Conservation (phyloP, 2,888 invertebrate genomes). For the Amphipyra berbera region DNA sequence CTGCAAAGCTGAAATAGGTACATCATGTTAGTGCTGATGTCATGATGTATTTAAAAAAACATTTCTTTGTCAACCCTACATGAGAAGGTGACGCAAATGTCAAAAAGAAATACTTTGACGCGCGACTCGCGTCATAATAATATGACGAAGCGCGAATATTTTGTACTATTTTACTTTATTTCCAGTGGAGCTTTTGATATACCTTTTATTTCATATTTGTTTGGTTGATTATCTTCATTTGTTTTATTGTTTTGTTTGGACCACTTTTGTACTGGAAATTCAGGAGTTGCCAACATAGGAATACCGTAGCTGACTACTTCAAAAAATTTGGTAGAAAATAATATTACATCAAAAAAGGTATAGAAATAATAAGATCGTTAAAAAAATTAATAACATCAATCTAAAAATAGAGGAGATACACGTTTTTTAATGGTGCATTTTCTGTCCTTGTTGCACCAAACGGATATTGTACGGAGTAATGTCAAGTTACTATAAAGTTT, state of each 20-base stretch:
- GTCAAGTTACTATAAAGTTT: no score
- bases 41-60: not conserved
- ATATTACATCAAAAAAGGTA: no score
- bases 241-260: constrained; percentile 16
- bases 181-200: constrained; percentile 17
- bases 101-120: constrained; percentile 64
- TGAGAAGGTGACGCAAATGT: constrained; percentile 39
- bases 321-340: no score
- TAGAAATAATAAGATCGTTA: no score
- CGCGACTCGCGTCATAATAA: constrained; percentile 43
- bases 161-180: constrained; percentile 50
- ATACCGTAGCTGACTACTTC: no score
- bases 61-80: constrained; percentile 50
- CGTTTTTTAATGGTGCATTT: no score
- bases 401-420: no score
- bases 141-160: constrained; percentile 51
- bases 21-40: not conserved
- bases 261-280: no score
- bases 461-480: no score
- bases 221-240: constrained; percentile 15
- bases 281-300: no score
- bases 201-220: constrained; percentile 22
- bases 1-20: not conserved
- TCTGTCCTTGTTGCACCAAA: no score
- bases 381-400: no score